Percentiles rank a stretch among this genome's conserved stretches.
Conservation (phyloP, 2,797 vertebrate species). For the Anguilla obscura region DNA sequence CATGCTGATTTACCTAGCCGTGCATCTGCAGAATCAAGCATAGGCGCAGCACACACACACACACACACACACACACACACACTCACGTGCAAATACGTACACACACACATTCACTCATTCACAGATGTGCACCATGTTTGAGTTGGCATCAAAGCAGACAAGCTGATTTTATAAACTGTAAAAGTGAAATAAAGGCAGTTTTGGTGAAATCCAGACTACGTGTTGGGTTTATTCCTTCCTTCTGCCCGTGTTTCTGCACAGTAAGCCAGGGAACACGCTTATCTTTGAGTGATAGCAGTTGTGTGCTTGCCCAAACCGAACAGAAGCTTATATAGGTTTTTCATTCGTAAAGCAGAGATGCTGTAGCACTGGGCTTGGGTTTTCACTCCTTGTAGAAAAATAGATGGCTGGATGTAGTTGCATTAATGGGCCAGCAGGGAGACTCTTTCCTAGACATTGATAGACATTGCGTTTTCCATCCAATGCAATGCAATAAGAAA, state of each 20-base stretch:
- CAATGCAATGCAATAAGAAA: no score
- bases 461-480: not conserved
- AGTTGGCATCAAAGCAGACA: slow-evolving; percentile 74
- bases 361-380: not conserved
- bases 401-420: not conserved
- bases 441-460: not conserved
- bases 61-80: slow-evolving; percentile 40
- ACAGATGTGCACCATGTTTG: slow-evolving; percentile 57
- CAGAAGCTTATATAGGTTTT: not conserved
- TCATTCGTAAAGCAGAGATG: not conserved
- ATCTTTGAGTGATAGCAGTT: not conserved
- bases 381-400: not conserved
- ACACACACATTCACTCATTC: slow-evolving; percentile 31
- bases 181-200: slow-evolving; percentile 75
- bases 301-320: not conserved
- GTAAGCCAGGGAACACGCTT: not conserved
- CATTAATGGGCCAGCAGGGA: not conserved
- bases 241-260: no score
- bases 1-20: not conserved
- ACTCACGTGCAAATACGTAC: slow-evolving; percentile 39
- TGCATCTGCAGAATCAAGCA: not conserved
- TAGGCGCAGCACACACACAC: slow-evolving; percentile 35
- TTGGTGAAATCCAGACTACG: slow-evolving; percentile 72
- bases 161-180: slow-evolving; percentile 78
- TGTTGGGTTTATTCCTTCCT: slow-evolving; percentile 38